Base-by-base conservation (phyloP, 2,797 vertebrate genomes). In the Syngnathus rostellatus region DNA sequence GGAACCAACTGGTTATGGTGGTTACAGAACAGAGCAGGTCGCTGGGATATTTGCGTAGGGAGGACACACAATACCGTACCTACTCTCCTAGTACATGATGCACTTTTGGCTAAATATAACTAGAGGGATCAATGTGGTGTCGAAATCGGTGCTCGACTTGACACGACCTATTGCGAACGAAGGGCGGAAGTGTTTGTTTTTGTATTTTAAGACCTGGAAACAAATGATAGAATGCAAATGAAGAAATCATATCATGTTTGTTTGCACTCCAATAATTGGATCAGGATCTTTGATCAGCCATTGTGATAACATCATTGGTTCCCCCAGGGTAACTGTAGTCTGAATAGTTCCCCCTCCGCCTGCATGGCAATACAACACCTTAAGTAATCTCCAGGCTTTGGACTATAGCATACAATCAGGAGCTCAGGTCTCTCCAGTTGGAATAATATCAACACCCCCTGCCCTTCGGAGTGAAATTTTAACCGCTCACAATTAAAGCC, bases 401-500 rank as follows among this genome's bases (percentile, higher is more conserved):
- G 45, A 65, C 61, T 62, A 65, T 69, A 69, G 72, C 77, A 68
- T 68, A 72, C 76, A 78, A 75, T 64, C 65, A 17, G 64, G 21
- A 73, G 70, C 64, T 50, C 78, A 77, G 73, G 84, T 76, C 67
- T 62, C 77, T 79, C 68, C 73, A 43, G 62, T 68, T 78, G 76
- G 77, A 81, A 77, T 70, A 70, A 71, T 73, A 72, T 76, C 70
- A 62, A 10, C 5, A 6, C 65, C 64, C n/a, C 40, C 68, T 69
- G 67, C 66, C 76, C 62, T 60, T 77, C 78, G 63, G 69, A 86
- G 78, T 83, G 83, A 85, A 86, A 88, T 84, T 72, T 79, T 87
- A 82, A 86, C 87, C 83, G 77, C 79, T 73, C 83, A 73, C 76
- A 77, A 83, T 89, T 73, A 83, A 82, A 86, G 79, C 85, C 84